Evolutionary conservation across 2,797 vertebrate species (phyloP).

Genomic region (Synaphobranchus kaupii): DNA sequence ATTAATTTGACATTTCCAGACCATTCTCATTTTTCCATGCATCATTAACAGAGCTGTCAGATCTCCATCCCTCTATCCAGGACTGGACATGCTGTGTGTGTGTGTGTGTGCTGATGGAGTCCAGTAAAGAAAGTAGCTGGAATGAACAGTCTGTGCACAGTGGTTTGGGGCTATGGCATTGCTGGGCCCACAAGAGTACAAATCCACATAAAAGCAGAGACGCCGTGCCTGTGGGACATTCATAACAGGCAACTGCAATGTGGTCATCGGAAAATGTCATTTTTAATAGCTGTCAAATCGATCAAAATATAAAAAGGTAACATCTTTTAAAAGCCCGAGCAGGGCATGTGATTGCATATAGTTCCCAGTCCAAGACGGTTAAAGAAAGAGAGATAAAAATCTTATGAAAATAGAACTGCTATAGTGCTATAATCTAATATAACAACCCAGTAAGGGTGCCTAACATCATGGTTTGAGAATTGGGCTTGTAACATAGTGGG

Average conservation of each 20-base stretch:
- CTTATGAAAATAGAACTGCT: neutral
- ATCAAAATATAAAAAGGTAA: neutral
- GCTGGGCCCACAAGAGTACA: neutral
- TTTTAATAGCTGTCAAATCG: neutral
- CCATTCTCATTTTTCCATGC: neutral
- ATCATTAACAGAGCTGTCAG: constrained; percentile 2
- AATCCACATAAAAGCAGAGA: neutral
- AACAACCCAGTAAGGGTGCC: neutral
- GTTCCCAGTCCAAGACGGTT: neutral
- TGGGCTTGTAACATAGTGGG: neutral
- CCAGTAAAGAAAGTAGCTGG: neutral
- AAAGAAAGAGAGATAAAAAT: neutral
- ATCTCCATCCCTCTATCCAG: neutral
- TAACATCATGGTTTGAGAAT: neutral
- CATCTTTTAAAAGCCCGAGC: neutral
- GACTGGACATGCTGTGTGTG: neutral
- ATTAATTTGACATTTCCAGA: neutral
- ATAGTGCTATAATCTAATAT: neutral
- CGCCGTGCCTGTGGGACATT: neutral
- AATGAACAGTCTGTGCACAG: neutral
- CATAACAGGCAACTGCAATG: neutral
- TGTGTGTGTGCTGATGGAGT: neutral
- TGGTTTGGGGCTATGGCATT: neutral
- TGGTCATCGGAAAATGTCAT: neutral
- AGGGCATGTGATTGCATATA: neutral